phyloP scores from a whole-genome alignment of 2,888 invertebrate genomes.

The Drosophila sordidula region DNA sequence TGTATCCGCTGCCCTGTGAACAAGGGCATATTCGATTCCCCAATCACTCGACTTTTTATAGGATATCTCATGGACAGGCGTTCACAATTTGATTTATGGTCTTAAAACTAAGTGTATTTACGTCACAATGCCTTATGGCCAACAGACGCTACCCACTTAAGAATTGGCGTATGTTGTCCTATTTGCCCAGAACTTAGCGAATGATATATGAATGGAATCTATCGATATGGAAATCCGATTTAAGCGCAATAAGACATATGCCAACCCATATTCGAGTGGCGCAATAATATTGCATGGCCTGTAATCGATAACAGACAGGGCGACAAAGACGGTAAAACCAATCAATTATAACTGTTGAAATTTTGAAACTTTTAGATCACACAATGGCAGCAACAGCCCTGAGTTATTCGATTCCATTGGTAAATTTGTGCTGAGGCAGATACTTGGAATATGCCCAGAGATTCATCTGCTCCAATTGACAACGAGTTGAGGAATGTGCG shows the following conservation, averaged over 20 bases:
- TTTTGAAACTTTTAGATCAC: slow-evolving; percentile 12
- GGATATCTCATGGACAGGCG: not conserved
- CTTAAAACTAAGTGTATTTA: not conserved
- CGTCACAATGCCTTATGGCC: slow-evolving; percentile 6
- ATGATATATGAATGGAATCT: slow-evolving; percentile 38
- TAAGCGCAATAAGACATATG: slow-evolving; percentile 47
- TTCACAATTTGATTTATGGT: not conserved
- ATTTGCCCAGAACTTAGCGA: slow-evolving; percentile 41
- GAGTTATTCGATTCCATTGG: slow-evolving; percentile 14
- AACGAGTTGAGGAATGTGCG: slow-evolving; percentile 19
- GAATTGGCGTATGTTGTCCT: slow-evolving; percentile 11
- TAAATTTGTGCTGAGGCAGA: not conserved
- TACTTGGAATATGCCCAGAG: slow-evolving; percentile 39
- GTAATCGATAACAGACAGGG: slow-evolving; percentile 33
- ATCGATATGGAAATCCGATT: slow-evolving; percentile 27
- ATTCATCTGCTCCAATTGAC: slow-evolving; percentile 49
- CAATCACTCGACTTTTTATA: too few relatives aligned
- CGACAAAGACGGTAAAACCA: slow-evolving; percentile 9
- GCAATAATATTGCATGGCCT: slow-evolving; percentile 44
- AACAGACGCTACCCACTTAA: not conserved
- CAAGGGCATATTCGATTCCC: not conserved
- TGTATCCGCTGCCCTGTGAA: not conserved
- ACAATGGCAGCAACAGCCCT: slow-evolving; percentile 6
- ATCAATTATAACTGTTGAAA: slow-evolving; percentile 39
- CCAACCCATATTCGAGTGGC: slow-evolving; percentile 34